A percentile compares a stretch with the other conserved stretches of the same genome.
Evolutionary conservation across 2,113 vertebrate species (phyloP).

Genomic region (Salvator merianae): DNA sequence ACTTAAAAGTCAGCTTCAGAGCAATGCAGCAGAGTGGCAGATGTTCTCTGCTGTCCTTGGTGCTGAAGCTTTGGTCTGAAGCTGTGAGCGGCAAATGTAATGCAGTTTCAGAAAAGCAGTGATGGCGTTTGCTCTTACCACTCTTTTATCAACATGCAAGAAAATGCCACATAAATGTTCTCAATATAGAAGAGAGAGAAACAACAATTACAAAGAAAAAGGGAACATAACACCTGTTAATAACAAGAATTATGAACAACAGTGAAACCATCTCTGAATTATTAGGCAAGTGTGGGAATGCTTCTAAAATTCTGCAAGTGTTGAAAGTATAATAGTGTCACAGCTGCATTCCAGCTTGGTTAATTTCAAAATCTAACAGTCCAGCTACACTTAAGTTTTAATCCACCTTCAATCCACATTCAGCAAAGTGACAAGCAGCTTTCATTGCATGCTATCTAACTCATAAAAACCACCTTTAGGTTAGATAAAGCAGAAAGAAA

Average conservation of each 20-base stretch:
- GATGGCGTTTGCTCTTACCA: not conserved
- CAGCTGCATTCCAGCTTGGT: not conserved
- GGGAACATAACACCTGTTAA: not conserved
- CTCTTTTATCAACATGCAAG: conserved; percentile 3
- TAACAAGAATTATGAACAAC: not conserved
- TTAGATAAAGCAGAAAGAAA: no score
- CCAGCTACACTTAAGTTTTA: no score
- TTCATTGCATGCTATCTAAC: not conserved
- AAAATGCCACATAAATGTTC: not conserved
- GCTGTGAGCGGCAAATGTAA: not conserved
- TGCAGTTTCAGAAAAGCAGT: not conserved
- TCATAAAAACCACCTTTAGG: no score
- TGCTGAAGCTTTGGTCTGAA: not conserved
- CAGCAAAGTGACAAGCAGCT: conserved; percentile 11
- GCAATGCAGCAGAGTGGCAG: not conserved
- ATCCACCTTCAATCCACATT: not conserved
- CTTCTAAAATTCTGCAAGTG: not conserved
- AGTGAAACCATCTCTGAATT: not conserved
- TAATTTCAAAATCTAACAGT: conserved; percentile 12
- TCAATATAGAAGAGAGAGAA: not conserved
- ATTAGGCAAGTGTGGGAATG: not conserved
- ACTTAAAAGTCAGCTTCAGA: fast-evolving
- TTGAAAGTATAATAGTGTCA: not conserved
- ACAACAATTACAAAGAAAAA: not conserved
- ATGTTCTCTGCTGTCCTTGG: not conserved